phyloP scores from a whole-genome alignment of 1,140 invertebrate species.

The Pseudobourletiella spinata region DNA sequence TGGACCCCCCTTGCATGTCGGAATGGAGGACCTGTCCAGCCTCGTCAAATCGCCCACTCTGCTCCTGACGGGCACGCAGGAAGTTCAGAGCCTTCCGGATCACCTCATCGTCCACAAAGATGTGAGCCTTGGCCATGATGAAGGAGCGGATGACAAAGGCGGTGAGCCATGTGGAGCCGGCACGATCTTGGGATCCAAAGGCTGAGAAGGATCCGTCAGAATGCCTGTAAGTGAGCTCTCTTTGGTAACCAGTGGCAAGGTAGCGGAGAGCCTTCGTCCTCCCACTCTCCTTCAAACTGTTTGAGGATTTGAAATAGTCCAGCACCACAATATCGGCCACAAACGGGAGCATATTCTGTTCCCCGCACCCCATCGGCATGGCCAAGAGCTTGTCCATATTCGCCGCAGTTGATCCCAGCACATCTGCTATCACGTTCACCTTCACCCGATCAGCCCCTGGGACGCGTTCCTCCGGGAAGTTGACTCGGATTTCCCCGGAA shows the following conservation, averaged over 20 bases:
- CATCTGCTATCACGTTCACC: conserved; percentile 61
- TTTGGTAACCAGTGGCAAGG: conserved; percentile 80
- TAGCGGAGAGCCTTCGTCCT: conserved; percentile 61
- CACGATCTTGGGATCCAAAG: conserved; percentile 69
- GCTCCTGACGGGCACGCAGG: too few species aligned
- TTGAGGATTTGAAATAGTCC: conserved; percentile 57
- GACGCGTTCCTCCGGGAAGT: conserved; percentile 38
- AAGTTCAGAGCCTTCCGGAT: conserved; percentile 45
- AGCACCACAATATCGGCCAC: conserved; percentile 80
- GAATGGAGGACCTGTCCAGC: conserved; percentile 14
- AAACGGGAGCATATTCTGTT: conserved; percentile 89
- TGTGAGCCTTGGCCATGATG: conserved; percentile 65
- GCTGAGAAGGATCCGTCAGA: conserved; percentile 91
- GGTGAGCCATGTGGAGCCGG: conserved; percentile 90
- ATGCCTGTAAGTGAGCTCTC: conserved; percentile 54
- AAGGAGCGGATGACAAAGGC: conserved; percentile 86
- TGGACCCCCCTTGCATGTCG: conserved; percentile 22
- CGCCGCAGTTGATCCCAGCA: conserved; percentile 61
- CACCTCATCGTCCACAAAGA: conserved; percentile 62
- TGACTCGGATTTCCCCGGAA: conserved; percentile 53
- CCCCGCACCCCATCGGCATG: conserved; percentile 83
- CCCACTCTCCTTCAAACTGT: conserved; percentile 48
- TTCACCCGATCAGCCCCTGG: conserved; percentile 59
- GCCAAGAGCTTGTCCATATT: conserved; percentile 66
- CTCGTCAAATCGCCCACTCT: conserved; percentile 5